Percentiles rank a stretch among this genome's conserved stretches.
These are phyloP conservation scores for Notodonta dromedarius DNA, from an alignment of 2,888 invertebrate genomes.

Conservation along the genomic window DNA sequence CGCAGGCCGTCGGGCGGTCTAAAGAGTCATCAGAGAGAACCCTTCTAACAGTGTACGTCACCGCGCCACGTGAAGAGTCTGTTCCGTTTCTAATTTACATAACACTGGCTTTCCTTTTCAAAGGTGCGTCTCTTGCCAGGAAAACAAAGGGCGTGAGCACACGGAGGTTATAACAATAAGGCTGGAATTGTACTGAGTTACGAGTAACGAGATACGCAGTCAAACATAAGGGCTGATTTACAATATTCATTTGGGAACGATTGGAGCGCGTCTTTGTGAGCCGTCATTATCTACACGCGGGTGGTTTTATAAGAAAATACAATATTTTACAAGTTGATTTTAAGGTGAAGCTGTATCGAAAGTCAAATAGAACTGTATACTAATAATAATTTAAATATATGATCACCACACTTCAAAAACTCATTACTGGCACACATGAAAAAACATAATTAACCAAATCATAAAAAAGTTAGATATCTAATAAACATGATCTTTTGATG, in stretches of 20 bases:
- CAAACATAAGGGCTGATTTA: constrained; percentile 29
- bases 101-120: constrained; percentile 69
- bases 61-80: constrained; percentile 38
- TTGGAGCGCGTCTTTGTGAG: not conserved
- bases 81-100: constrained; percentile 70
- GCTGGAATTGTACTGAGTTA: constrained; percentile 48
- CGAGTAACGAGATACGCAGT: constrained; percentile 48
- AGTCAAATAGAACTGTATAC: too few relatives aligned
- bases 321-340: too few relatives aligned
- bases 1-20: not conserved
- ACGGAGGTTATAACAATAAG: constrained; percentile 50
- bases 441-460: too few relatives aligned
- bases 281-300: too few relatives aligned
- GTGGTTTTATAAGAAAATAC: too few relatives aligned
- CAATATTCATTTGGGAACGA: constrained; percentile 15
- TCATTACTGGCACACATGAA: too few relatives aligned
- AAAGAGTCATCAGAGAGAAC: not conserved
- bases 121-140: constrained; percentile 71
- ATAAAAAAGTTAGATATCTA: too few relatives aligned
- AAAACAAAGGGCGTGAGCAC: constrained; percentile 66
- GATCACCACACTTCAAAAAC: too few relatives aligned
- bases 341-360: too few relatives aligned
- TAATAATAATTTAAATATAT: too few relatives aligned
- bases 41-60: constrained; percentile 29
- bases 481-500: too few relatives aligned